These are phyloP conservation scores for Fistularia tabacaria DNA, from an alignment of 2,797 vertebrate genomes.

Conservation along the genomic window DNA sequence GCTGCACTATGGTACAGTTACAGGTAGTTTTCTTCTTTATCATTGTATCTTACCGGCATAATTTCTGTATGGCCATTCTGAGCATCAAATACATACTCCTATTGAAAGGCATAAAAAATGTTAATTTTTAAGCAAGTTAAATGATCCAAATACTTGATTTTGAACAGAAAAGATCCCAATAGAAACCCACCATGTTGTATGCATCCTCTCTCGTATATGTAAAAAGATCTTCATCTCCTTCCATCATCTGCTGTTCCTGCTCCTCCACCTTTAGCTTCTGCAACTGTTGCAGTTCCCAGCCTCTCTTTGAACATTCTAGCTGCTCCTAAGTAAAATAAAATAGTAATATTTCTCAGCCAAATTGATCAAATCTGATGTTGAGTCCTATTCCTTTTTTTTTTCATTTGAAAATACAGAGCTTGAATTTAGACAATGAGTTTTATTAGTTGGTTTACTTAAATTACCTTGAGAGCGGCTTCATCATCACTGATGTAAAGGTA, in stretches of 20 bases:
- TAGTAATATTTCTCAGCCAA: not conserved
- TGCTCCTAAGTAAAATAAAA: slow-evolving; percentile 65
- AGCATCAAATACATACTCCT: slow-evolving; percentile 91
- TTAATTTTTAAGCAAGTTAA: slow-evolving; percentile 7
- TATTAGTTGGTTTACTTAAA: not conserved
- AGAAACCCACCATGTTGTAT: slow-evolving; percentile 84
- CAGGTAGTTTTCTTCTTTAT: not conserved
- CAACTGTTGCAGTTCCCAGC: slow-evolving; percentile 83
- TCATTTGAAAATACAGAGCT: not conserved
- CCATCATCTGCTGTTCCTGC: slow-evolving; percentile 74
- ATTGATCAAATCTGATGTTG: too few relatives aligned
- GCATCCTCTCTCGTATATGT: slow-evolving; percentile 93
- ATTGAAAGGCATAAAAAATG: slow-evolving; percentile 34
- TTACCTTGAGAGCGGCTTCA: slow-evolving; percentile 79
- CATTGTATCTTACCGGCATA: slow-evolving; percentile 83
- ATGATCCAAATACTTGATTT: not conserved
- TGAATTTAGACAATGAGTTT: not conserved
- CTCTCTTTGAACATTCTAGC: slow-evolving; percentile 77
- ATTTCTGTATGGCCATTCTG: slow-evolving; percentile 89
- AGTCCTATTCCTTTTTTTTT: too few relatives aligned
- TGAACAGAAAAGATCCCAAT: slow-evolving; percentile 1
- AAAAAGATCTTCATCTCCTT: slow-evolving; percentile 86
- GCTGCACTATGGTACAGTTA: too few relatives aligned
- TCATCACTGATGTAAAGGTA: slow-evolving; percentile 81
- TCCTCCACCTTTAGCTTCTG: slow-evolving; percentile 80